These are phyloP conservation scores for Apistogramma diplotaenia DNA, from an alignment of 2,113 vertebrate genomes.

Conservation along the genomic window DNA sequence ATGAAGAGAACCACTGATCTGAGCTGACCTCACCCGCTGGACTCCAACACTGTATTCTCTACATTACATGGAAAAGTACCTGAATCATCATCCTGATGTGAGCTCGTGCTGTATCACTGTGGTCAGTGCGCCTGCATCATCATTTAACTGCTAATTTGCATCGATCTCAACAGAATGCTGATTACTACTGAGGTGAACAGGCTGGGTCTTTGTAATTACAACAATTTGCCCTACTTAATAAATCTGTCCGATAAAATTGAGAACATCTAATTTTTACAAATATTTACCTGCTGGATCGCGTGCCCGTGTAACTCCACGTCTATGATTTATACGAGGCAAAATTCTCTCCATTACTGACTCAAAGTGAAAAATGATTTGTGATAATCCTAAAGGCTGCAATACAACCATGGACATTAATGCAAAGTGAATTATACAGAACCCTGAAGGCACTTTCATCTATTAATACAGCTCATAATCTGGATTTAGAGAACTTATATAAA, in stretches of 20 bases:
- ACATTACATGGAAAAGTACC: background rate
- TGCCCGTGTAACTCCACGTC: background rate
- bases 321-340: background rate
- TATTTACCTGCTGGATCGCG: background rate
- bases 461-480: background rate
- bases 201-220: background rate
- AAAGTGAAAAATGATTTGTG: background rate
- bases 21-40: background rate
- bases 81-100: background rate
- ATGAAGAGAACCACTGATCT: background rate
- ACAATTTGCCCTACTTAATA: background rate
- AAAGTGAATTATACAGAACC: background rate
- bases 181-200: background rate
- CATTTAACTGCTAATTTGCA: background rate
- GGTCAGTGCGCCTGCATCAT: background rate
- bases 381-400: background rate
- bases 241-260: background rate
- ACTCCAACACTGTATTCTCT: background rate
- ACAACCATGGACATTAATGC: too few species aligned
- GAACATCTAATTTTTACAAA: background rate
- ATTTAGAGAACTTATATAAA: background rate
- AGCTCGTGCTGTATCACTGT: background rate
- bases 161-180: background rate
- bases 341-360: background rate
- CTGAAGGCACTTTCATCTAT: background rate